A percentile compares a stretch with the other conserved stretches of the same genome.
Evolutionary conservation across 1,140 invertebrate genomes (phyloP).

Genomic region (Heterodera schachtii): DNA sequence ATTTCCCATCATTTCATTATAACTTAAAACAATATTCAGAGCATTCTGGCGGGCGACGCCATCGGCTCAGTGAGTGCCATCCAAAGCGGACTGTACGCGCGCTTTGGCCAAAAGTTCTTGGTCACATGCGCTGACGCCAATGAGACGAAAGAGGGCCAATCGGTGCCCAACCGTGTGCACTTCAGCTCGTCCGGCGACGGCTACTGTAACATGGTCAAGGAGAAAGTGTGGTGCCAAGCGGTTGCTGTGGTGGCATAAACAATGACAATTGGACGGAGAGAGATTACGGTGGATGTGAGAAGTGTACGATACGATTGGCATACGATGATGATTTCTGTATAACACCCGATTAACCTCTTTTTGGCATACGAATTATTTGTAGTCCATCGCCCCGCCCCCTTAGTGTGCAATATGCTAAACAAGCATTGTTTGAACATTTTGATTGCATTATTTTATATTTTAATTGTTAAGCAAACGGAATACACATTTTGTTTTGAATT

Average conservation of each 20-base stretch:
- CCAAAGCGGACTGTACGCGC: constrained; percentile 21
- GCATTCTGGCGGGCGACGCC: constrained; percentile 22
- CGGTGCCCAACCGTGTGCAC: constrained; percentile 23
- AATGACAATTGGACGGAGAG: background rate
- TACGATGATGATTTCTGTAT: too few species aligned
- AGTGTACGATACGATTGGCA: background rate
- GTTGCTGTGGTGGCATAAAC: constrained; percentile 17
- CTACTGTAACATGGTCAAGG: constrained; percentile 30
- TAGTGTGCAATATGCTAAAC: too few species aligned
- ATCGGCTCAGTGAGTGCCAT: constrained; percentile 28
- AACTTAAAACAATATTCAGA: constrained; percentile 14
- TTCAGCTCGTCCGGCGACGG: constrained; percentile 31
- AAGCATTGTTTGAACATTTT: background rate
- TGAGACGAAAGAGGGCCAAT: background rate
- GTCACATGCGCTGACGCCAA: constrained; percentile 28
- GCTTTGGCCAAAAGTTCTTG: constrained; percentile 27
- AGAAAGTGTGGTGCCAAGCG: constrained; percentile 32
- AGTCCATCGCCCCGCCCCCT: background rate
- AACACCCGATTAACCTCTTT: too few species aligned
- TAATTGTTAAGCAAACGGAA: background rate
- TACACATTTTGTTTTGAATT: background rate
- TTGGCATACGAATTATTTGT: too few species aligned
- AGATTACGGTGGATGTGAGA: background rate
- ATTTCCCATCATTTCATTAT: background rate
- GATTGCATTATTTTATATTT: background rate